Evolutionary conservation across 1,140 invertebrate species (phyloP), one percentile per base, ranked within the genome.

Genomic region (Panagrolaimus sp.): DNA sequence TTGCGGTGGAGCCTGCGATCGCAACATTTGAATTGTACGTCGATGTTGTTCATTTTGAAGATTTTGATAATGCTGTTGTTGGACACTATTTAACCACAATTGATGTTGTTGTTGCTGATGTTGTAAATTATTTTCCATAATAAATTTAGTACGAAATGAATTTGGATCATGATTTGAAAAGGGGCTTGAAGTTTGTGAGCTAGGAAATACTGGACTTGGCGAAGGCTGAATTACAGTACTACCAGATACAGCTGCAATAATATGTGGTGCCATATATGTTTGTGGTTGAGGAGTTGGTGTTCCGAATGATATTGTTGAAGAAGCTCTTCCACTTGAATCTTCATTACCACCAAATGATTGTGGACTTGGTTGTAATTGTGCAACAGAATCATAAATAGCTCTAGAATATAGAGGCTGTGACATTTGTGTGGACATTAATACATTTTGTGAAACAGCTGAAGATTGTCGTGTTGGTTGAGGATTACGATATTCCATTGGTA

Each of bases 351-450:
- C n/a, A 42, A 46, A 47, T n/a, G 25, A 46, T 65, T 27, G 42
- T 25, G 46, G 64, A 66, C 43, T 66, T 44, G n/a, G 16, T 16
- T 38, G 27, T 63, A 48, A 9, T 69, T 64, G 63, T 20, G 27
- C 20, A 25, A 57, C 27, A 11, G 20, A 46, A 27, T 65, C 66
- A 66, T 70, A 74, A 48, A 65, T 65, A 0, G 71, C 72, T 61
- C 74, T 73, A 11, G 72, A 73, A 44, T 73, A 73, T 16, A 73
- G 66, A 9, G 72, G 72, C 46, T 73, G 72, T 20, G 71, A 63
- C 45, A 73, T 48, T 27, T 71, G 57, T n/a, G 72, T 38, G 13
- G 69, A 57, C n/a, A 57, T 46, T 47, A 70, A 57, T 1, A 57
- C 14, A 27, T 44, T 23, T 13, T 14, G 16, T 63, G 62, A 71